phyloP scores from a whole-genome alignment of 2,797 vertebrate species.

The Sebastiscus albofasciatus region DNA sequence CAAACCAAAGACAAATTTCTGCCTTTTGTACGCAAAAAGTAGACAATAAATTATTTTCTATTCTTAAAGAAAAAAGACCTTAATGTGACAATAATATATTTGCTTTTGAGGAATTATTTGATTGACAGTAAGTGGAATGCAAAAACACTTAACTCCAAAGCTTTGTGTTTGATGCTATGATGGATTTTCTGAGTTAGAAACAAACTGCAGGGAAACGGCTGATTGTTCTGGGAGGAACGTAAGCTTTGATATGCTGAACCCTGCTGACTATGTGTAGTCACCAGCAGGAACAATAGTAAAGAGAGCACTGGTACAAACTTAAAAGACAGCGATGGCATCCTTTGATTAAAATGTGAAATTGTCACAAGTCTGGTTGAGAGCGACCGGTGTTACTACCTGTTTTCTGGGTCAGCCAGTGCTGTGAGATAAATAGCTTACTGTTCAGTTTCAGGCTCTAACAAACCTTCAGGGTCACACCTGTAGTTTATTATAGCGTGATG shows the following conservation, averaged over 20 bases:
- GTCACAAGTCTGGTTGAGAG: neutral
- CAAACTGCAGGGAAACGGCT: neutral
- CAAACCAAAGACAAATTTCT: too few relatives aligned
- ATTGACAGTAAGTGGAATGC: neutral
- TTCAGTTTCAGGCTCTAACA: constrained; percentile 6
- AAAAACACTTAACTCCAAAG: neutral
- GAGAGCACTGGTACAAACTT: neutral
- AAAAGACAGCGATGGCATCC: neutral
- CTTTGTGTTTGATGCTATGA: neutral
- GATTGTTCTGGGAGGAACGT: neutral
- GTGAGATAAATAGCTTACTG: constrained; percentile 7
- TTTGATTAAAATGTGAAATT: neutral
- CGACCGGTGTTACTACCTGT: neutral
- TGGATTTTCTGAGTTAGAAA: neutral
- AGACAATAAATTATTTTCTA: too few relatives aligned
- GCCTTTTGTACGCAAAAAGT: too few relatives aligned
- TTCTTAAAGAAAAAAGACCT: neutral
- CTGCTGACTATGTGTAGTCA: neutral
- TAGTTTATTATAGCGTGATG: constrained; percentile 26
- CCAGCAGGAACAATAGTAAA: neutral
- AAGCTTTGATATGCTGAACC: neutral
- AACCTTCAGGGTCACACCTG: constrained; percentile 23
- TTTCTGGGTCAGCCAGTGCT: constrained; percentile 15
- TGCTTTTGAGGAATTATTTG: neutral
- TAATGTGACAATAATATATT: neutral